These are phyloP conservation scores for Tricholaema leucomelas DNA, from an alignment of 2,113 vertebrate genomes.

Conservation along the genomic window DNA sequence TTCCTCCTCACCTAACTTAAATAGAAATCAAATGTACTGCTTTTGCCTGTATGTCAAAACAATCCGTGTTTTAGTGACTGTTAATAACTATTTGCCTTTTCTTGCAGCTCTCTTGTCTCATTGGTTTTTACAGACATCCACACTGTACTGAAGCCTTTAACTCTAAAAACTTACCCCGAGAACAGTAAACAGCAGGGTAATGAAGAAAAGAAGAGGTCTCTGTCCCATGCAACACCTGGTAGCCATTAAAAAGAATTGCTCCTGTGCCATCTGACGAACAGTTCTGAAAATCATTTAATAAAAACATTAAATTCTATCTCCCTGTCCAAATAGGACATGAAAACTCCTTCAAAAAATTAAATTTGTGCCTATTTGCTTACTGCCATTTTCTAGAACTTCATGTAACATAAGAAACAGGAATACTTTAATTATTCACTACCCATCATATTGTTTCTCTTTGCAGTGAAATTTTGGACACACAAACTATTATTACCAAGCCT, in stretches of 20 bases:
- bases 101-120: not conserved
- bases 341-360: not conserved
- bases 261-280: slow-evolving; percentile 98
- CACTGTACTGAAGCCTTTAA: not conserved
- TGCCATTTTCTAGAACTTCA: not conserved
- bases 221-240: slow-evolving; percentile 99
- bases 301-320: slow-evolving; percentile 15
- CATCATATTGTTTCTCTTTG: not conserved
- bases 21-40: not conserved
- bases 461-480: not conserved
- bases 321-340: not conserved
- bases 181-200: slow-evolving; percentile 97
- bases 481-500: not conserved
- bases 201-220: slow-evolving; percentile 97
- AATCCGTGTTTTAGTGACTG: not conserved
- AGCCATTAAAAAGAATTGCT: slow-evolving; percentile 99
- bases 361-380: not conserved
- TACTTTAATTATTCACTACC: not conserved
- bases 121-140: not conserved
- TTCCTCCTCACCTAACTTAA: not conserved
- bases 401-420: not conserved
- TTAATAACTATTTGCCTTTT: not conserved
- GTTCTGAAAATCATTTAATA: slow-evolving; percentile 77
- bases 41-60: not conserved
- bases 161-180: slow-evolving; percentile 84